These are phyloP conservation scores for Bombus sibiricus DNA, from an alignment of 1,140 invertebrate species.

Conservation along the genomic window DNA sequence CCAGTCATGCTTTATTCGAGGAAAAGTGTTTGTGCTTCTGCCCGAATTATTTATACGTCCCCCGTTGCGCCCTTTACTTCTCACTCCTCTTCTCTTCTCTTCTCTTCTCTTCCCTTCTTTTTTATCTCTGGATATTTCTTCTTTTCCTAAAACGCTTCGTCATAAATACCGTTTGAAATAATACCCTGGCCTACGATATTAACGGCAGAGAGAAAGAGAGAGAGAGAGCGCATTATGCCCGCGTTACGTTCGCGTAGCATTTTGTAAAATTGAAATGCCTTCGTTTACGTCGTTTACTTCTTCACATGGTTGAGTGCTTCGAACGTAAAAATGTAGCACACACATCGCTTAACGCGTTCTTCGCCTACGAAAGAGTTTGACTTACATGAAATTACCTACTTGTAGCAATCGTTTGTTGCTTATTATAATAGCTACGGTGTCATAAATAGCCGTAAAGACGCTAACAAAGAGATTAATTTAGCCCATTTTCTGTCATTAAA, in stretches of 20 bases:
- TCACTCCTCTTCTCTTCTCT: background rate
- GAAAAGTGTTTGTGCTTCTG: background rate
- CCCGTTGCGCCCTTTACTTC: background rate
- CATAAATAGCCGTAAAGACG: too few species aligned
- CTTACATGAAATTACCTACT: too few species aligned
- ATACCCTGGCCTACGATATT: background rate
- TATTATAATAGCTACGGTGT: too few species aligned
- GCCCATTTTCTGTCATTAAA: too few species aligned
- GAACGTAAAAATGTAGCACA: too few species aligned
- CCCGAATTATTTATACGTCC: background rate
- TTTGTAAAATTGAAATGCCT: background rate
- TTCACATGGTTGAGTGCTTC: accelerated
- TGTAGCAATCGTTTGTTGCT: too few species aligned
- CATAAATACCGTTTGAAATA: background rate
- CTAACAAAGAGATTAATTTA: too few species aligned
- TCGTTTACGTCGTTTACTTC: background rate
- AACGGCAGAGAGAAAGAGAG: background rate
- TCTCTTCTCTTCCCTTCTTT: too few species aligned
- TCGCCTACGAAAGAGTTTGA: too few species aligned
- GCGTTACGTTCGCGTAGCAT: too few species aligned
- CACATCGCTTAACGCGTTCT: too few species aligned
- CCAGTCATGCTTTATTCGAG: background rate
- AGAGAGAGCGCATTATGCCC: too few species aligned
- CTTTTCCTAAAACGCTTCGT: background rate
- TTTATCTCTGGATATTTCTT: background rate